Percentiles rank a stretch among this genome's conserved stretches.
phyloP scores from a whole-genome alignment of 2,797 vertebrate species.

The Chelidonichthys spinosus region DNA sequence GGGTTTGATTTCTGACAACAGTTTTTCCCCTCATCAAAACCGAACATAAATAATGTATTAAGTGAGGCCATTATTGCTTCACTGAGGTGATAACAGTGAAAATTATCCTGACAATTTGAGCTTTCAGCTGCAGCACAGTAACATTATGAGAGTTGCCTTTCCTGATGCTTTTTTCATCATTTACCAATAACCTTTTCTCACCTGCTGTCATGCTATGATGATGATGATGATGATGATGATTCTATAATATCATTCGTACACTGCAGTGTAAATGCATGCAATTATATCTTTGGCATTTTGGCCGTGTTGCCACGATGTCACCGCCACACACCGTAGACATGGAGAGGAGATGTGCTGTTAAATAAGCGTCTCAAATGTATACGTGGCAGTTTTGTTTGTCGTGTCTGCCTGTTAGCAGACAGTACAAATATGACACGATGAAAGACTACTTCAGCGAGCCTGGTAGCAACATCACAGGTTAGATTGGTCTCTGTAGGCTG shows the following conservation, averaged over 20 bases:
- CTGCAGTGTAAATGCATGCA: no score
- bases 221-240: slow-evolving; percentile 1
- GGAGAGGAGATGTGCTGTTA: neutral
- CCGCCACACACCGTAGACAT: neutral
- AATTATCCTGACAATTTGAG: neutral
- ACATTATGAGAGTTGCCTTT: neutral
- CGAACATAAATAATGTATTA: no score
- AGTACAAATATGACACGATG: slow-evolving; percentile 10
- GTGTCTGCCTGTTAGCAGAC: slow-evolving; percentile 22
- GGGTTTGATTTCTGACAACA: no score
- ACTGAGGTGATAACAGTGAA: neutral
- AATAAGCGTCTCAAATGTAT: neutral
- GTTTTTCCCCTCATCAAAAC: no score
- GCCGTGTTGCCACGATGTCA: no score
- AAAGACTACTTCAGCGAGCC: slow-evolving; percentile 2
- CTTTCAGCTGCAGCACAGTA: neutral
- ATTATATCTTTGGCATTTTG: no score
- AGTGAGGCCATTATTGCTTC: no score
- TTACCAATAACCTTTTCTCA: neutral
- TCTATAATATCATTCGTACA: no score
- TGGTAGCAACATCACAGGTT: slow-evolving; percentile 13
- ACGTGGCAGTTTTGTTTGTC: neutral
- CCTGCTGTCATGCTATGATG: neutral
- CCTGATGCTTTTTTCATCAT: slow-evolving; percentile 1
- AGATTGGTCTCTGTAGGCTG: slow-evolving; percentile 33